Base-by-base conservation (phyloP, 2,888 invertebrate species). In the Erynnis tages region DNA sequence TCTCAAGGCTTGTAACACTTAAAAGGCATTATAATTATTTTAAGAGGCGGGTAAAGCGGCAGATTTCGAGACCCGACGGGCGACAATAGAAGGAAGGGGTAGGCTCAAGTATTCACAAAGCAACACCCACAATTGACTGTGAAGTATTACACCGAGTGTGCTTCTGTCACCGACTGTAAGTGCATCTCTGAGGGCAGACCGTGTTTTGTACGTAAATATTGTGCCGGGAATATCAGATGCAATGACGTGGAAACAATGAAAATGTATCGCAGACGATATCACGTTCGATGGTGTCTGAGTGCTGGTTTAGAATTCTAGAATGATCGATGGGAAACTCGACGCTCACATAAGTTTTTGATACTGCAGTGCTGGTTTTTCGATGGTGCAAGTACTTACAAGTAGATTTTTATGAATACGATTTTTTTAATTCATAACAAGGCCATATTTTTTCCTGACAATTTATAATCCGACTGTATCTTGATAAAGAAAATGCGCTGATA, bases 201-300 rank as follows among this genome's bases (percentile, higher is more conserved):
- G 65, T 59, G 63, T 65, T 70, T 67, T 66, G 69, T 70, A 67
- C 62, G 73, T 66, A 77, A 78, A 81, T 76, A 74, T 74, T 74
- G 67, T 63, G 57, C 59, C 55, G 50, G 55, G 49, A 57, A 58
- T 59, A 59, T 44, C 48, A 53, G 38, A 37, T 34, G 47, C 37
- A 43, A 52, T 52, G 44, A 29, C 29, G 4, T 30, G 29, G 37
- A 30, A 52, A 52, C 52, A 52, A 52, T 47, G 38, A 34, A 41
- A 55, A 58, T 55, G 48, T 43, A 41, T 44, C 43, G 50, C 32
- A 41, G 35, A 45, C 45, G 19, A 50, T 48, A 48, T 29, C 27
- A 37, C 11, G 35, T 30, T 37, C 41, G 43, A 27, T 16, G 11
- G 32, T 23, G 48, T 48, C 53, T 29, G 43, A 44, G 43, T 44